A percentile compares a stretch with the other conserved stretches of the same genome.
These are phyloP conservation scores for Harpalus rufipes DNA, from an alignment of 2,888 invertebrate species.

Conservation along the genomic window DNA sequence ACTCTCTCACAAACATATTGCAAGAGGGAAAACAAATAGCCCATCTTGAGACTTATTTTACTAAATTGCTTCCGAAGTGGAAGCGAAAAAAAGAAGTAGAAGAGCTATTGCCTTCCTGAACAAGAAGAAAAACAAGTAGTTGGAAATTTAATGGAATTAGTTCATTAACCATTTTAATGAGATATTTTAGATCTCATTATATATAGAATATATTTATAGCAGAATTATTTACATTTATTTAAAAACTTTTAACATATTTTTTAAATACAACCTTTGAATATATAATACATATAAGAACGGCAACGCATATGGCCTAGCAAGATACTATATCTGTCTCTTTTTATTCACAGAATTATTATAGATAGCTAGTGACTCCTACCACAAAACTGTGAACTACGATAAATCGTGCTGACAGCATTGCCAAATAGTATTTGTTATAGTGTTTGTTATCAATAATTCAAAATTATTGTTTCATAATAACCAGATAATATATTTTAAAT, in stretches of 20 bases:
- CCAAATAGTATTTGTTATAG: too few species aligned
- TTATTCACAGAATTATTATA: too few species aligned
- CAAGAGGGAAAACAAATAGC: background rate
- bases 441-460: too few species aligned
- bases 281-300: too few species aligned
- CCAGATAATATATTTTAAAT: too few species aligned
- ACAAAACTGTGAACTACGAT: too few species aligned
- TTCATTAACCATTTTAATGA: constrained; percentile 23
- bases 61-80: constrained; percentile 26
- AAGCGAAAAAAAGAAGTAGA: constrained; percentile 1
- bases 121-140: constrained; percentile 8
- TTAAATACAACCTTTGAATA: too few species aligned
- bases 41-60: constrained; percentile 32
- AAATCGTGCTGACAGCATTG: too few species aligned
- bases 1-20: constrained; percentile 21
- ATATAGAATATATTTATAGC: background rate
- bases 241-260: background rate
- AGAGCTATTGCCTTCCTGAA: constrained; percentile 31
- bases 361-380: too few species aligned
- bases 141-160: background rate
- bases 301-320: too few species aligned
- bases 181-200: background rate
- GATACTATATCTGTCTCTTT: too few species aligned
- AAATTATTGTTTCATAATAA: too few species aligned
- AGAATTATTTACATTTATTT: background rate